These are phyloP conservation scores for Lasius platythorax DNA, from an alignment of 2,888 invertebrate species.

Conservation along the genomic window DNA sequence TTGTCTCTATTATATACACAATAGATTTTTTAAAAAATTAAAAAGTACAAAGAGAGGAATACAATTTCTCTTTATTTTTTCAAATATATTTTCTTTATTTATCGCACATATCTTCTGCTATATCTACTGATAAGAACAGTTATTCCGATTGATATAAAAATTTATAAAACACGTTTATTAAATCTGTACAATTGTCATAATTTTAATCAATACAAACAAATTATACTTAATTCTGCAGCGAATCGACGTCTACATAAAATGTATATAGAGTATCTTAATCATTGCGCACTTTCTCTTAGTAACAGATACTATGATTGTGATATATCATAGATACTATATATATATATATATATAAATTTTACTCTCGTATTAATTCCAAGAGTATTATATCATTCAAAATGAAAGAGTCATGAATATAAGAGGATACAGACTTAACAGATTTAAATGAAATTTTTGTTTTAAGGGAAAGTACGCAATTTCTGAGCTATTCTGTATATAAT, in stretches of 20 bases:
- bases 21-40: not conserved
- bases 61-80: not conserved
- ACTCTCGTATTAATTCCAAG: not conserved
- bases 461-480: not conserved
- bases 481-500: slow-evolving; percentile 18
- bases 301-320: not conserved
- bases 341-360: not conserved
- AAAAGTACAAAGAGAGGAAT: not conserved
- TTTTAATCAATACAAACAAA: slow-evolving; percentile 25
- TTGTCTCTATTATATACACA: not conserved
- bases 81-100: slow-evolving; percentile 25
- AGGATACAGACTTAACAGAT: not conserved
- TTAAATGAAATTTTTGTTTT: not conserved
- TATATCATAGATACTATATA: no score
- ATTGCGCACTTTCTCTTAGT: slow-evolving; percentile 24
- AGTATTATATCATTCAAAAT: not conserved
- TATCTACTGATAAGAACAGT: slow-evolving; percentile 17
- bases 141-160: slow-evolving; percentile 8
- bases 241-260: slow-evolving; percentile 23
- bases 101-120: slow-evolving; percentile 14
- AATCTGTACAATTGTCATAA: slow-evolving; percentile 40
- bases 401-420: not conserved
- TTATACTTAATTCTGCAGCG: slow-evolving; percentile 24
- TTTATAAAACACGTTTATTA: slow-evolving; percentile 14
- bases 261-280: slow-evolving; percentile 14